phyloP scores from a whole-genome alignment of 1,140 invertebrate species.

The Drosophila nebulosa region DNA sequence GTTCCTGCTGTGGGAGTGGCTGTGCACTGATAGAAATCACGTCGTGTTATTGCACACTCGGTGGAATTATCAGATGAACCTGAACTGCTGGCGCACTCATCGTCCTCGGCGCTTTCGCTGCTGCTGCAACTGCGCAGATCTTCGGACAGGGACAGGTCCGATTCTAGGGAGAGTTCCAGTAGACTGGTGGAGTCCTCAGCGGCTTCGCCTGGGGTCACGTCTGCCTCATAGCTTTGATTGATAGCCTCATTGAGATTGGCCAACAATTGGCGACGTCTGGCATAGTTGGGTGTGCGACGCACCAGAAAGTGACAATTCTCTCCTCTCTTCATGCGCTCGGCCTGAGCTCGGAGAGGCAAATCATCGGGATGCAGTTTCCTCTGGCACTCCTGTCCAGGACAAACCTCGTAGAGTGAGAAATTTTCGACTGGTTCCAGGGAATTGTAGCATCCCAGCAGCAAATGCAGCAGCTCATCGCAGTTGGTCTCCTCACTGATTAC shows the following conservation, averaged over 20 bases:
- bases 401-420: constrained; percentile 94
- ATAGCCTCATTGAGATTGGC: constrained; percentile 69
- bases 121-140: constrained; percentile 68
- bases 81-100: constrained; percentile 64
- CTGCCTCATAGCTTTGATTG: constrained; percentile 34
- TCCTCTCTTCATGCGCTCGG: constrained; percentile 85
- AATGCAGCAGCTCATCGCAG: constrained; percentile 92
- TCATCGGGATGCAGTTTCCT: constrained; percentile 93
- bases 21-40: constrained; percentile 41
- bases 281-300: constrained; percentile 88
- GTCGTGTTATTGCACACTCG: constrained; percentile 52
- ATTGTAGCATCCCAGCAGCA: constrained; percentile 92
- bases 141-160: constrained; percentile 64
- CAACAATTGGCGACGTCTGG: constrained; percentile 68
- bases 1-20: background rate
- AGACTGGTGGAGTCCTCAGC: constrained; percentile 53
- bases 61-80: constrained; percentile 73
- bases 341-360: constrained; percentile 90
- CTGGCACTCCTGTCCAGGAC: constrained; percentile 88
- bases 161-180: constrained; percentile 68
- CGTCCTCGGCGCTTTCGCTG: constrained; percentile 67
- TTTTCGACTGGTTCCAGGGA: constrained; percentile 90
- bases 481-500: constrained; percentile 94
- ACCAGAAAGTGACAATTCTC: constrained; percentile 89
- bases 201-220: background rate